A percentile compares a stretch with the other conserved stretches of the same genome.
Conservation (phyloP, 2,888 invertebrate species). For the Neocrepidodera transversa region DNA sequence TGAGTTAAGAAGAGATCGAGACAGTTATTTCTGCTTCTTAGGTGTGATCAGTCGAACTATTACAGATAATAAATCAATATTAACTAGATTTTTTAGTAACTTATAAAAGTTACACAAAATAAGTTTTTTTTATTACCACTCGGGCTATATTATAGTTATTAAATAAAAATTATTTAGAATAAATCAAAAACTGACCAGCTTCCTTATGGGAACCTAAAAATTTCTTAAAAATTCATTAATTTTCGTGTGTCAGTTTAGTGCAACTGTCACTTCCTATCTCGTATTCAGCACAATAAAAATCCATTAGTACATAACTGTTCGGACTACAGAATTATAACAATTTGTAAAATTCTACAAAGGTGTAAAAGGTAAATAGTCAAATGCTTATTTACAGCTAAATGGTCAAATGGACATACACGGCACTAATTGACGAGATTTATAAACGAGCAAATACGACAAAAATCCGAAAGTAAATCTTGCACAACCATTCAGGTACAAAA, state of each 20-base stretch:
- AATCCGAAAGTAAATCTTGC: not conserved
- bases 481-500: not conserved
- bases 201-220: slow-evolving; percentile 22
- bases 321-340: slow-evolving; percentile 30
- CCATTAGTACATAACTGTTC: slow-evolving; percentile 44
- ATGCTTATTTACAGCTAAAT: slow-evolving; percentile 30
- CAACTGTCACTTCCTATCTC: slow-evolving; percentile 33
- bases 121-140: no score
- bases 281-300: slow-evolving; percentile 37
- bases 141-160: no score
- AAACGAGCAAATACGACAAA: not conserved
- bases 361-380: slow-evolving; percentile 35
- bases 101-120: no score
- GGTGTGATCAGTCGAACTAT: no score
- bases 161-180: no score
- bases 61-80: no score
- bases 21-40: no score
- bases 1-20: no score
- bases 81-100: no score
- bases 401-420: slow-evolving; percentile 21
- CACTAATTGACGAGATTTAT: slow-evolving; percentile 5
- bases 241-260: slow-evolving; percentile 27
- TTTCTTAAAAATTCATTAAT: slow-evolving; percentile 37
- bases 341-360: slow-evolving; percentile 35
- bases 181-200: not conserved